phyloP scores from a whole-genome alignment of 2,113 vertebrate genomes.

The Sminthopsis crassicaudata region DNA sequence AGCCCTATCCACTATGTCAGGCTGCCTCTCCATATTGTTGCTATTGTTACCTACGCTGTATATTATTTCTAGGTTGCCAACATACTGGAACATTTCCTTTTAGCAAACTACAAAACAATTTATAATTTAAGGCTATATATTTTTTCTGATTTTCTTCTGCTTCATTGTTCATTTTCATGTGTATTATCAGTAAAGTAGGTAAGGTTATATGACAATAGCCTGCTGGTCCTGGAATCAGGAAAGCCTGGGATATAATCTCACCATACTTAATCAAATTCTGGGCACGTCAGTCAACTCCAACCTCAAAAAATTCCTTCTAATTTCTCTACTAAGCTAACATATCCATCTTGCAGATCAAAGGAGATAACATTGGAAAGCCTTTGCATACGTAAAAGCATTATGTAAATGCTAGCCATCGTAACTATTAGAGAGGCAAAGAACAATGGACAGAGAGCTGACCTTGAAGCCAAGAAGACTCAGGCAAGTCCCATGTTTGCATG shows the following conservation, averaged over 20 bases:
- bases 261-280: background rate
- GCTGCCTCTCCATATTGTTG: background rate
- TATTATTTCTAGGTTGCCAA: background rate
- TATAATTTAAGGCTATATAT: background rate
- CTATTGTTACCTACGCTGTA: background rate
- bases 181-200: background rate
- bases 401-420: background rate
- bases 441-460: too few species aligned
- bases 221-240: background rate
- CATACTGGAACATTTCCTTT: background rate
- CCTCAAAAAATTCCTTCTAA: background rate
- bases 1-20: background rate
- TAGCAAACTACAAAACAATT: background rate
- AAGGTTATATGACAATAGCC: background rate
- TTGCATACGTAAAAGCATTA: background rate
- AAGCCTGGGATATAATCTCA: background rate
- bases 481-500: background rate
- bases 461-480: background rate
- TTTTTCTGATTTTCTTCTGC: background rate
- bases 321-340: background rate
- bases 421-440: background rate
- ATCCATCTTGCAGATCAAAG: background rate
- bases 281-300: background rate
- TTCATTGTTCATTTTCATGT: background rate
- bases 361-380: background rate